Conservation (phyloP, 2,113 vertebrate species). For the Proterorhinus semilunaris region DNA sequence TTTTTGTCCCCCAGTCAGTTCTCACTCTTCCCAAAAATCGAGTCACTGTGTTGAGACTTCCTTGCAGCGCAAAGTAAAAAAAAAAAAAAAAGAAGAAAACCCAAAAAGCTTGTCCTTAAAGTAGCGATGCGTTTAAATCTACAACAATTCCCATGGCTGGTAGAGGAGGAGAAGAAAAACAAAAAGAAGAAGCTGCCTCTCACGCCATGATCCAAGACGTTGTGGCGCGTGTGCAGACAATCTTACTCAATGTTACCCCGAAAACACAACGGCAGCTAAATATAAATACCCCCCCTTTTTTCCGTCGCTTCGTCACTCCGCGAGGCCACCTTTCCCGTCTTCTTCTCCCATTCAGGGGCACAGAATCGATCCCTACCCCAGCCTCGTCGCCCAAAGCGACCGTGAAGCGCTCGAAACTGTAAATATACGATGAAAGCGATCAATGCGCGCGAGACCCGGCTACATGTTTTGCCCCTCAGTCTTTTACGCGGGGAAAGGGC, state of each 20-base stretch:
- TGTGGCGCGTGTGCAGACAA: conserved; percentile 40
- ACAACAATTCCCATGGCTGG: conserved; percentile 58
- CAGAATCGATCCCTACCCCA: conserved; percentile 50
- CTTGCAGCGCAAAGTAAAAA: no score
- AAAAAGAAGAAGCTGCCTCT: conserved; percentile 14
- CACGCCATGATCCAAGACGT: conserved; percentile 51
- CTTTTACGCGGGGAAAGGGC: not conserved
- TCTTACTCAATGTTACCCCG: conserved; percentile 17
- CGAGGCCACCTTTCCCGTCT: conserved; percentile 54
- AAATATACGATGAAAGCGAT: not conserved
- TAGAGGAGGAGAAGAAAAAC: not conserved
- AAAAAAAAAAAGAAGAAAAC: conserved; percentile 8
- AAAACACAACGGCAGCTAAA: conserved; percentile 24
- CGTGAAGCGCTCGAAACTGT: conserved; percentile 22
- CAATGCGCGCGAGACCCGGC: conserved; percentile 24
- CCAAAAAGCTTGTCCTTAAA: conserved; percentile 44
- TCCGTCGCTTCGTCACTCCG: conserved; percentile 33
- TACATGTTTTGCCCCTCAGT: no score
- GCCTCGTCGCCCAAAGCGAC: conserved; percentile 19
- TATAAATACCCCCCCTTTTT: conserved; percentile 18
- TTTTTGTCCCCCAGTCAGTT: conserved; percentile 30
- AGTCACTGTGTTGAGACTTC: conserved; percentile 16
- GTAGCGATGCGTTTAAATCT: conserved; percentile 75
- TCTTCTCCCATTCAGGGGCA: conserved; percentile 64
- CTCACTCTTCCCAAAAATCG: conserved; percentile 26